Percentiles rank a stretch among this genome's conserved stretches.
phyloP scores from a whole-genome alignment of 2,113 vertebrate genomes.

The Tringa solitaria region DNA sequence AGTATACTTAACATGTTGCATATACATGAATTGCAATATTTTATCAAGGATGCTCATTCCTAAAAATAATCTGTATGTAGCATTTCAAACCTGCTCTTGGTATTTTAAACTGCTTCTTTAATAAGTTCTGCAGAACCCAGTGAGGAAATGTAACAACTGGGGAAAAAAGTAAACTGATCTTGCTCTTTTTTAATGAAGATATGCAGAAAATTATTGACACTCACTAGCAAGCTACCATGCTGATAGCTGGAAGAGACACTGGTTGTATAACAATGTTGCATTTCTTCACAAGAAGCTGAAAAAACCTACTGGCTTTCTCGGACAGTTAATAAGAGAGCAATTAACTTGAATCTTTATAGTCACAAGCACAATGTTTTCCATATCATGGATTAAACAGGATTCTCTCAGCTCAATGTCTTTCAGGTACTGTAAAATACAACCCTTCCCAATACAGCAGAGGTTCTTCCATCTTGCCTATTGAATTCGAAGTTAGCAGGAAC shows the following conservation, averaged over 20 bases:
- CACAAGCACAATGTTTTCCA: not conserved
- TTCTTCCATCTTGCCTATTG: not conserved
- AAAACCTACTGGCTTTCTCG: not conserved
- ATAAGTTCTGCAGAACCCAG: not conserved
- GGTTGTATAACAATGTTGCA: not conserved
- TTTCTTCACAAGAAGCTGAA: not conserved
- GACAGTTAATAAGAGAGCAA: not conserved
- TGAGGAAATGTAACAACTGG: not conserved
- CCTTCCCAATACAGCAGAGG: not conserved
- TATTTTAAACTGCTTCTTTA: not conserved
- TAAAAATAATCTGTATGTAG: conserved; percentile 25
- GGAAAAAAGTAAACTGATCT: not conserved
- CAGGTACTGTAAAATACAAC: not conserved
- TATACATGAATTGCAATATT: conserved; percentile 48
- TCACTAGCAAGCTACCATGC: not conserved
- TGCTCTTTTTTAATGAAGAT: not conserved
- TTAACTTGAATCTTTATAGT: not conserved
- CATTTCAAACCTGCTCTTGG: not conserved
- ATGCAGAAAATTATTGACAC: not conserved
- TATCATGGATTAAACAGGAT: not conserved
- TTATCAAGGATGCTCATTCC: not conserved
- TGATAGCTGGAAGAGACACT: not conserved
- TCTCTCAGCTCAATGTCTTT: not conserved
- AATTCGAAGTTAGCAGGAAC: not conserved
- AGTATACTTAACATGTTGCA: conserved; percentile 50